Percentiles rank a stretch among this genome's conserved stretches.
phyloP scores from a whole-genome alignment of 2,113 vertebrate species.

The Athene noctua region DNA sequence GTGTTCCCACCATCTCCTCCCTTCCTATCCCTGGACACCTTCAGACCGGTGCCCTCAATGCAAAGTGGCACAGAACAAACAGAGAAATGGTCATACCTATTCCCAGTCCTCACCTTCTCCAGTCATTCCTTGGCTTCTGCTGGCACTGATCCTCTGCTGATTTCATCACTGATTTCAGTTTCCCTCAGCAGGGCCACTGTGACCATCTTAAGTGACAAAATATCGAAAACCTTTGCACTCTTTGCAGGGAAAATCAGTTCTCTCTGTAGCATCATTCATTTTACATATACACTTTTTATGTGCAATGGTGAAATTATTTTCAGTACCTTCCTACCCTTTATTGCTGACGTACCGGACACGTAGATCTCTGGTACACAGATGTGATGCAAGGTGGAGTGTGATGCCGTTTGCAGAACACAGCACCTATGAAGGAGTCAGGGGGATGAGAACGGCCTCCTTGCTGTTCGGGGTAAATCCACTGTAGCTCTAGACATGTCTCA shows the following conservation, averaged over 20 bases:
- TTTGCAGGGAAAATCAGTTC: neutral
- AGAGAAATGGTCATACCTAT: neutral
- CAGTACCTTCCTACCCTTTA: neutral
- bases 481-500: neutral
- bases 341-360: neutral
- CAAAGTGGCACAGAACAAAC: neutral
- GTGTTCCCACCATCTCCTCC: neutral
- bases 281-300: neutral
- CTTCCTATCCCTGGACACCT: neutral
- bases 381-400: neutral
- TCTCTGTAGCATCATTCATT: neutral
- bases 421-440: neutral
- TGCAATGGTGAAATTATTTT: neutral
- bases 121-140: rapidly evolving
- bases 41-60: neutral
- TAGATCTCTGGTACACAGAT: neutral
- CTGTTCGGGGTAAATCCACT: neutral
- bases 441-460: neutral
- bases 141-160: neutral
- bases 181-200: neutral
- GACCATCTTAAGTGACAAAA: neutral
- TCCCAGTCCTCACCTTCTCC: rapidly evolving
- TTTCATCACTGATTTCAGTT: neutral
- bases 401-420: neutral
- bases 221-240: neutral